Base-by-base conservation (phyloP, 2,113 vertebrate genomes). In the Tauraco erythrolophus region DNA sequence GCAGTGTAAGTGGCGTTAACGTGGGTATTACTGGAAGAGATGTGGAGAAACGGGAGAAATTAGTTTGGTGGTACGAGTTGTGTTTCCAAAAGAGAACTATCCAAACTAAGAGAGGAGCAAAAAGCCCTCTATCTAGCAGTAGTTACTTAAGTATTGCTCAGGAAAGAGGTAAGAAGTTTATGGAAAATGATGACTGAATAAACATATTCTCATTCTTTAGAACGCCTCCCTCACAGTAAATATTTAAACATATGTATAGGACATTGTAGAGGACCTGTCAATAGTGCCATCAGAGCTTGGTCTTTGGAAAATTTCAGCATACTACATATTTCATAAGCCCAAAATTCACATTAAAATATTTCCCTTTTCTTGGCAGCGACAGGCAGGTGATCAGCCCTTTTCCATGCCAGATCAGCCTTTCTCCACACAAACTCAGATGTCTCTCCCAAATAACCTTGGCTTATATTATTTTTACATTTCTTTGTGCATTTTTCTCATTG, bases 391-490 rank as follows among this genome's bases (percentile, higher is more conserved):
- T 71, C 68, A 64, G 37, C 14, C 7, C 8, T 94, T 81, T 86
- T 78, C 80, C 22, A 11, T 27, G 31, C 25, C 56, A 46, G 9
- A 62, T 78, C 60, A 70, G 37, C 37, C 13, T 7, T 76, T 82
- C 65, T 81, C 57, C 39, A 16, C 30, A 30, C 57, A 82, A 56
- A 81, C 30, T 84, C 92, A 61, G 83, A 75, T 87, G 35, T 68
- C 24, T 89, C 64, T 97, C 72, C 65, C 57, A 91, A 69, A 97
- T 91, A 89, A 89, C 86, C 95, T 95, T 95, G 89, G 23, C 35
- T 84, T 82, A 54, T 10, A 91, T 91, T 91, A 89, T 89, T 95
- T 95, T 97, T 92, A 76, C 51, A 87, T 78, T 84, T 79, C 69
- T 93, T 92, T 69, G 60, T 95, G 46, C 14, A 31, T 95, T 92